phyloP scores from a whole-genome alignment of 1,140 invertebrate genomes.

The Heliconius himera region DNA sequence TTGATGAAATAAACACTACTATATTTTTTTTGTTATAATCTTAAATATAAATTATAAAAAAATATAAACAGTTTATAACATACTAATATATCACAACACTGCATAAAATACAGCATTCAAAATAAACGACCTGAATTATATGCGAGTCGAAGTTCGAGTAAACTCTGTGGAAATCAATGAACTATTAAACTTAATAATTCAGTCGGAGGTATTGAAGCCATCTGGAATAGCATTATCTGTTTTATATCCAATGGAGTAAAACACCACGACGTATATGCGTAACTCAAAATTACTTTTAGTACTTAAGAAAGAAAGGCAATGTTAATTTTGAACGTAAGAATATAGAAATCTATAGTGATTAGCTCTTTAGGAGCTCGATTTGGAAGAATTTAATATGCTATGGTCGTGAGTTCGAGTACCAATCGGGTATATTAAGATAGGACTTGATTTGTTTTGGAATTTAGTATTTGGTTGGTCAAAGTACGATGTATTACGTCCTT shows the following conservation, averaged over 20 bases:
- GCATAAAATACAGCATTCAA: background rate
- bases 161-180: background rate
- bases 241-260: background rate
- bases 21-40: background rate
- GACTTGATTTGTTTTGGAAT: no score
- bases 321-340: no score
- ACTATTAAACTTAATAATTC: slow-evolving; percentile 16
- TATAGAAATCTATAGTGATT: no score
- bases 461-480: no score
- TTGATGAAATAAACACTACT: no score
- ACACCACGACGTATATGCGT: background rate
- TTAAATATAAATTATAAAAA: background rate
- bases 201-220: background rate
- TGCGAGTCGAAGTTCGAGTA: background rate
- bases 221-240: background rate
- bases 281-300: no score
- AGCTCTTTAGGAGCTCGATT: no score
- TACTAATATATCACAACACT: background rate
- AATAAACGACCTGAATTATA: slow-evolving; percentile 2
- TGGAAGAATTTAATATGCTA: no score
- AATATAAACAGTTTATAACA: background rate
- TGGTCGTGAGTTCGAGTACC: no score
- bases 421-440: no score
- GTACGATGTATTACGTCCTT: no score
- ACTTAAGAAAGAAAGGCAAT: no score